Evolutionary conservation across 2,113 vertebrate genomes (phyloP).

Genomic region (Hypocryptadius cinnamomeus): DNA sequence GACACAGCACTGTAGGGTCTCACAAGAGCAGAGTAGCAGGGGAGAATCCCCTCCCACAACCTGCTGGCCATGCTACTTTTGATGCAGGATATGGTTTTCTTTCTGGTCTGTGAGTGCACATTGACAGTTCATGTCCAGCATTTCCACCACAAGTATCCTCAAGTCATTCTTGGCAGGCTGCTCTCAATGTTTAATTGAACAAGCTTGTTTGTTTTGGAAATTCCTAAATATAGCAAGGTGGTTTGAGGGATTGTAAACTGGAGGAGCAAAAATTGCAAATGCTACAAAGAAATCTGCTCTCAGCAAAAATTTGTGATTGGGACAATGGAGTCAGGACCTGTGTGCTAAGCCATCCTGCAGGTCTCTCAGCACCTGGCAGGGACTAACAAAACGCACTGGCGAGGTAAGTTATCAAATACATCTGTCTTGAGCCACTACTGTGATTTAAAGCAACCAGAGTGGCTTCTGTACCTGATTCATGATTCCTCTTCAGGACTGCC

Average conservation of each 20-base stretch:
- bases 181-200: background rate
- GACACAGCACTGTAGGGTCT: background rate
- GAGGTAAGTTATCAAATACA: background rate
- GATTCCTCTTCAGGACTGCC: background rate
- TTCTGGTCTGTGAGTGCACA: rapidly evolving
- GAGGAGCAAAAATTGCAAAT: background rate
- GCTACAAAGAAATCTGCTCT: background rate
- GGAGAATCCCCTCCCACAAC: background rate
- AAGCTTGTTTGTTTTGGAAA: background rate
- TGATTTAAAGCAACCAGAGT: background rate
- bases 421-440: background rate
- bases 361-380: background rate
- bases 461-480: background rate
- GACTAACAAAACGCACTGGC: background rate
- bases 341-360: background rate
- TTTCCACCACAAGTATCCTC: background rate
- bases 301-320: background rate
- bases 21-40: background rate
- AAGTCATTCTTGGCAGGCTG: background rate
- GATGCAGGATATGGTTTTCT: background rate
- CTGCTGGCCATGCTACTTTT: background rate
- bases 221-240: background rate
- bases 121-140: background rate
- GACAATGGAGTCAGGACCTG: background rate
- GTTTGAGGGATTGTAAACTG: background rate